phyloP scores from a whole-genome alignment of 2,113 vertebrate species.

The Ammospiza nelsoni region DNA sequence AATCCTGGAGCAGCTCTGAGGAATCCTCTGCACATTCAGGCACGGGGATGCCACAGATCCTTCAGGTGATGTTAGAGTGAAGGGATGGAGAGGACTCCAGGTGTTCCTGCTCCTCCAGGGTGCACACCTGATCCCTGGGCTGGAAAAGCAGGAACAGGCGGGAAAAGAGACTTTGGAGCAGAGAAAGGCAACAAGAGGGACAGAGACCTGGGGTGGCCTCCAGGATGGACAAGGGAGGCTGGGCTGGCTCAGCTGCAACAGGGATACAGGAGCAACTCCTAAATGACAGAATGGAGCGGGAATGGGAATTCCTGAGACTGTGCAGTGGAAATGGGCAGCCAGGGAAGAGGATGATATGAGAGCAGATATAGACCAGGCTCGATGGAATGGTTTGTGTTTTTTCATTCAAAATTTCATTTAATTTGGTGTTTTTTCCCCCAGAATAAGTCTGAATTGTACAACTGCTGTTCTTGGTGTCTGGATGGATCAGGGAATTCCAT shows the following conservation, averaged over 20 bases:
- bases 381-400: not conserved
- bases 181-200: not conserved
- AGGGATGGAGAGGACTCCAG: not conserved
- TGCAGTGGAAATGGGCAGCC: not conserved
- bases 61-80: not conserved
- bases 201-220: not conserved
- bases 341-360: not conserved
- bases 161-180: not conserved
- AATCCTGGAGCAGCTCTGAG: accelerated
- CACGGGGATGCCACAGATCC: not conserved
- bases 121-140: no score
- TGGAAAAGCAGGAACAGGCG: not conserved
- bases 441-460: not conserved
- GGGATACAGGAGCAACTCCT: not conserved
- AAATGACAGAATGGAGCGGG: no score
- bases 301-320: not conserved
- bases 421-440: not conserved
- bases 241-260: not conserved
- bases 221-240: not conserved
- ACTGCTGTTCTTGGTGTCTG: not conserved
- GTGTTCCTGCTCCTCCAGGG: not conserved
- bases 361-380: not conserved
- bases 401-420: not conserved
- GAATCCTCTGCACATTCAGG: not conserved
- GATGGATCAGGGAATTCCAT: not conserved